A percentile compares a stretch with the other conserved stretches of the same genome.
These are phyloP conservation scores for Dolichallabes microphthalmus DNA, from an alignment of 2,113 vertebrate species.

Conservation along the genomic window DNA sequence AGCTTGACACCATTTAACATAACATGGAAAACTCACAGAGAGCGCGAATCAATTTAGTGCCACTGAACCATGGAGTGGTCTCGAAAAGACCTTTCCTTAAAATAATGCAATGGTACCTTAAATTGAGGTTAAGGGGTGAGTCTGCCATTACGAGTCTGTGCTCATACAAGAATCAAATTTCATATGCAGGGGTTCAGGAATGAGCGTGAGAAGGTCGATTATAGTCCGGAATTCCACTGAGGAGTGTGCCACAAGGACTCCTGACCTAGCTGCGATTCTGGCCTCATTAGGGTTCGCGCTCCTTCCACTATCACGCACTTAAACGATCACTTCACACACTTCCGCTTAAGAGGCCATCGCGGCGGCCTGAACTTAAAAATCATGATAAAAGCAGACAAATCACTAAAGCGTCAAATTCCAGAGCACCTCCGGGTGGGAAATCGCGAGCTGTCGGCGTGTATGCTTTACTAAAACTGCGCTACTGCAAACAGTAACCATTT, in stretches of 20 bases:
- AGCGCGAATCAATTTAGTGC: conserved; percentile 59
- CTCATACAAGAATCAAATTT: conserved; percentile 52
- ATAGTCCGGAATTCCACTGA: conserved; percentile 31
- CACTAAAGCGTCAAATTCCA: conserved; percentile 1
- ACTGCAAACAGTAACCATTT: conserved; percentile 41
- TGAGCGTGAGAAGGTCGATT: conserved; percentile 46
- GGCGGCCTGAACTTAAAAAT: conserved; percentile 26
- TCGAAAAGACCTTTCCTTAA: conserved; percentile 52
- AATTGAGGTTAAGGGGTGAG: conserved; percentile 66
- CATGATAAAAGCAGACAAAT: conserved; percentile 5
- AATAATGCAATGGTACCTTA: conserved; percentile 56
- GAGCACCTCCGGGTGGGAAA: not conserved
- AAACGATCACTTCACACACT: conserved; percentile 1
- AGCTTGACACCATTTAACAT: conserved; percentile 50
- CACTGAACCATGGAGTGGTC: conserved; percentile 61
- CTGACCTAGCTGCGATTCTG: conserved; percentile 28
- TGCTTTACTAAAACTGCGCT: conserved; percentile 12
- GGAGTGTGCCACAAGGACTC: conserved; percentile 24
- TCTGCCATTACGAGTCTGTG: conserved; percentile 52
- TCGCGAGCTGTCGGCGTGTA: conserved; percentile 27
- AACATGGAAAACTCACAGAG: conserved; percentile 41
- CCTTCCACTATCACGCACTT: not conserved
- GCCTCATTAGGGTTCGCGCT: conserved; percentile 6
- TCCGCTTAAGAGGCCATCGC: conserved; percentile 9
- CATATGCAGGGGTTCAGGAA: conserved; percentile 42